Conservation (phyloP, 1,140 invertebrate genomes). For the Sitophilus oryzae region DNA sequence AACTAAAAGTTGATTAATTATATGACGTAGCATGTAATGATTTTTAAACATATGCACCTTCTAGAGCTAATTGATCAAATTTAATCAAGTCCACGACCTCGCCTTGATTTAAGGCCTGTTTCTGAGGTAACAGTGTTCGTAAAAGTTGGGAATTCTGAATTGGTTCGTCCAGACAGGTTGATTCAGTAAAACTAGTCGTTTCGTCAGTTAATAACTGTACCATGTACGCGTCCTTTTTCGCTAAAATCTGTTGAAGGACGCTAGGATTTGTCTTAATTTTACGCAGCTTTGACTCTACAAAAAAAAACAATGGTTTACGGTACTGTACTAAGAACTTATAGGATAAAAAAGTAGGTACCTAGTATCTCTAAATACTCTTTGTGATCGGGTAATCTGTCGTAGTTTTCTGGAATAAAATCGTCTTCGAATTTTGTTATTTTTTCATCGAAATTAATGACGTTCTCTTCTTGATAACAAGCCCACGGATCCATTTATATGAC, state of each 20-base stretch:
- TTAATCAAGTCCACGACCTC: conserved; percentile 48
- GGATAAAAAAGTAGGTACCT: conserved; percentile 33
- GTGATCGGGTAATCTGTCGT: conserved; percentile 40
- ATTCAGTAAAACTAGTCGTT: conserved; percentile 20
- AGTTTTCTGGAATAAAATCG: conserved; percentile 42
- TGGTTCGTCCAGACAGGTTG: conserved; percentile 40
- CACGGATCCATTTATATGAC: conserved; percentile 39
- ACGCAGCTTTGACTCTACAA: conserved; percentile 46
- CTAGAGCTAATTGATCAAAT: conserved; percentile 44
- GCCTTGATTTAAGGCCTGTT: conserved; percentile 46
- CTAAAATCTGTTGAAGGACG: conserved; percentile 45
- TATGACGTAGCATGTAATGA: background rate
- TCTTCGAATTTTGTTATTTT: conserved; percentile 44
- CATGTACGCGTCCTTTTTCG: conserved; percentile 47
- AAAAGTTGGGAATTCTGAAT: conserved; percentile 41
- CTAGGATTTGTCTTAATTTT: conserved; percentile 46
- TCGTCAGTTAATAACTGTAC: conserved; percentile 39
- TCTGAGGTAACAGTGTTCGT: conserved; percentile 44
- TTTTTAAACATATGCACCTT: conserved; percentile 13
- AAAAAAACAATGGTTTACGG: background rate
- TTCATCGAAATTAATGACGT: conserved; percentile 13
- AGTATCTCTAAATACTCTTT: conserved; percentile 42
- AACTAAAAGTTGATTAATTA: no score
- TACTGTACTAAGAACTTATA: background rate
- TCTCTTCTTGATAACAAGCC: conserved; percentile 24